Base-by-base conservation (phyloP, 2,888 invertebrate species). In the Amblyjoppa proteus region DNA sequence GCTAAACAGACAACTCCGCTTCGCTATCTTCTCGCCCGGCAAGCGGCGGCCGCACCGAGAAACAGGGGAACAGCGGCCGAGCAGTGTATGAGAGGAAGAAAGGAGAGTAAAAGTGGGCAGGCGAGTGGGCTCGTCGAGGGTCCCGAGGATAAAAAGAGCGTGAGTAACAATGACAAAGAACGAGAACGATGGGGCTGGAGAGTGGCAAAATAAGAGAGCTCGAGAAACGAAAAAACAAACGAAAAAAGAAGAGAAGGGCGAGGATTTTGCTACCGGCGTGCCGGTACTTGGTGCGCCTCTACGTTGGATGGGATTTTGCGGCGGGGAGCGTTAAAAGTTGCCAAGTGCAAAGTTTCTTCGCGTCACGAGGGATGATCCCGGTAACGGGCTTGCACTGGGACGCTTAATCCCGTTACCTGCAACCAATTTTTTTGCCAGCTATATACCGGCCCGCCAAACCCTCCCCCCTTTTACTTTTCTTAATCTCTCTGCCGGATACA, bases 341-440 rank as follows among this genome's bases (percentile, higher is more conserved):
- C 91, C 92, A 91, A 93, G 93, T 93, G 93, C 92, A 92, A 93
- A 93, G 93, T 93, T 93, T 93, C 91, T 90, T 89, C 88, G 88
- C 80, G 68, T 68, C 49, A 73, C 66, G 61, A 75, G 87, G 91
- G 92, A 92, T 93, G 89, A 93, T 93, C 92, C 89, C 76, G 86
- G 90, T 90, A 91, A 91, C 90, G 90, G 91, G 89, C 90, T 89
- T 91, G 90, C 91, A 91, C 91, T 87, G 89, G 90, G 90, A 90
- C 91, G 89, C 92, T 92, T 93, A 93, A 93, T 93, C 93, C 91
- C 90, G 90, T 93, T 93, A 93, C 92, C 91, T 90, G 91, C 91
- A 91, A 91, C 92, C 91, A 92, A 93, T 93, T 93, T 92, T 92
- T 93, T 89, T 86, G 73, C 78, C 71, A 74, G 2, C 71, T 70